These are phyloP conservation scores for Drosophila longiperda DNA, from an alignment of 2,888 invertebrate genomes.

Conservation along the genomic window DNA sequence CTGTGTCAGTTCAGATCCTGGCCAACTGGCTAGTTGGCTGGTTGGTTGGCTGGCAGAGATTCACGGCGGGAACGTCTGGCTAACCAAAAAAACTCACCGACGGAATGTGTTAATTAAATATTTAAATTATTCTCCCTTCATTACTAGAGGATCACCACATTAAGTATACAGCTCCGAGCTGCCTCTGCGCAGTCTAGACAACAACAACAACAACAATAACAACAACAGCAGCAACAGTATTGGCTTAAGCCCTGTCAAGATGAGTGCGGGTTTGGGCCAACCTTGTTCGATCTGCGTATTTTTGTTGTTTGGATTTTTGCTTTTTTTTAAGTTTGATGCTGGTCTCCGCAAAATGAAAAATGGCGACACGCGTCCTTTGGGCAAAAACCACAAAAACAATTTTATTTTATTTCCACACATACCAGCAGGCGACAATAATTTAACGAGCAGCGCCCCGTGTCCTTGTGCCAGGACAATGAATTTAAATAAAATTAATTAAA, in stretches of 20 bases:
- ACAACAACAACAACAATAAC: constrained; percentile 14
- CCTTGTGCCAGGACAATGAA: constrained; percentile 60
- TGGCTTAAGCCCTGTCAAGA: constrained; percentile 37
- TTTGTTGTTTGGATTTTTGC: constrained; percentile 28
- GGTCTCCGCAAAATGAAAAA: constrained; percentile 61
- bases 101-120: constrained; percentile 80
- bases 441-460: constrained; percentile 43
- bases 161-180: constrained; percentile 19
- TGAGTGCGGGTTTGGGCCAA: constrained; percentile 8
- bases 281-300: constrained; percentile 60
- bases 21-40: background rate
- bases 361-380: constrained; percentile 71
- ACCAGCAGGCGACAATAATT: constrained; percentile 47
- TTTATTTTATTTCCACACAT: constrained; percentile 66
- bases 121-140: constrained; percentile 72
- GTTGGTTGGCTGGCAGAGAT: constrained; percentile 14
- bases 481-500: constrained; percentile 74
- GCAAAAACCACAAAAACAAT: constrained; percentile 75
- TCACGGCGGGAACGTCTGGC: constrained; percentile 20
- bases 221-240: constrained; percentile 25
- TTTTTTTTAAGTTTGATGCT: constrained; percentile 24
- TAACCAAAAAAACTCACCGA: constrained; percentile 31
- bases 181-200: constrained; percentile 50
- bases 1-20: constrained; percentile 11
- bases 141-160: constrained; percentile 36